Evolutionary conservation across 2,113 vertebrate species (phyloP).

Genomic region (Bungarus multicinctus): DNA sequence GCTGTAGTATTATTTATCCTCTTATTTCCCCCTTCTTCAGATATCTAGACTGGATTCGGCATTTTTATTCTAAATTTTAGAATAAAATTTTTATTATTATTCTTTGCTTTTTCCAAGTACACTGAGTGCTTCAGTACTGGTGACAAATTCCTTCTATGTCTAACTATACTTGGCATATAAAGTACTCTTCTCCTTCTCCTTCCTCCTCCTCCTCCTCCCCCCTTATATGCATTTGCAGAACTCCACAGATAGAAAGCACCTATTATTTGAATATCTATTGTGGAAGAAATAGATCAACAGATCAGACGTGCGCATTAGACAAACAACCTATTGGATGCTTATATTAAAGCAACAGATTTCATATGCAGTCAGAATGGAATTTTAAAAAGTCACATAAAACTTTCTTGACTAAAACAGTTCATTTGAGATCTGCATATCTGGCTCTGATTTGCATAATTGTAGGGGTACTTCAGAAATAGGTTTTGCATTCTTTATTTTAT

Average conservation of each 20-base stretch:
- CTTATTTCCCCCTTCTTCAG: background rate
- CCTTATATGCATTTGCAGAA: no score
- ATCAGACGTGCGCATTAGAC: background rate
- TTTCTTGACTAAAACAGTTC: background rate
- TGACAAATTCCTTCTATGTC: background rate
- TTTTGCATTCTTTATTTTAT: background rate
- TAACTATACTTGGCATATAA: background rate
- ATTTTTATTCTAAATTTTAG: no score
- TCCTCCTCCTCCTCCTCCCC: no score
- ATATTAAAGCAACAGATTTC: background rate
- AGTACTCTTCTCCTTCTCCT: no score
- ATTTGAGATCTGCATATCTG: background rate
- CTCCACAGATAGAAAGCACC: no score
- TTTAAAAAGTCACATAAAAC: background rate
- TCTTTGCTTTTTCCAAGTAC: no score
- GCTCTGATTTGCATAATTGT: background rate
- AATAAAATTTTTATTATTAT: no score
- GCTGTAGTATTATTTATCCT: background rate
- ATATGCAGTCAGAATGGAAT: background rate
- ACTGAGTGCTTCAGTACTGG: no score
- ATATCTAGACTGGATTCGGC: no score
- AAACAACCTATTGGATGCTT: background rate
- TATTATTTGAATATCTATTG: background rate
- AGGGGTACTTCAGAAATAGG: background rate
- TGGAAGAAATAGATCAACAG: background rate